Evolutionary conservation across 2,888 invertebrate genomes (phyloP).

Genomic region (Ischnus inquisitorius): DNA sequence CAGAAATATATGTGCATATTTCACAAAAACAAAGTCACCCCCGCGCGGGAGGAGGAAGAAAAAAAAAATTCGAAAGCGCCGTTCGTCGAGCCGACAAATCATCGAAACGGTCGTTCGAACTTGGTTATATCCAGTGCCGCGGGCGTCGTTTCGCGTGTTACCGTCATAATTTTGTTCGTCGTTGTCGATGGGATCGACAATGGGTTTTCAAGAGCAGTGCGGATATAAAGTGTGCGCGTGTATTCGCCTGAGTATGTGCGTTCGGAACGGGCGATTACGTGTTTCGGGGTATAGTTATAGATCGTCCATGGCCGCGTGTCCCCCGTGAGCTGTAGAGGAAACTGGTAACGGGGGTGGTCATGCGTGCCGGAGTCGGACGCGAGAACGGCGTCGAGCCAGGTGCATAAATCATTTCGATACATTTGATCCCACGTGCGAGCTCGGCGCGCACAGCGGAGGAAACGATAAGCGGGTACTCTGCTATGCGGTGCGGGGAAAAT

Average conservation of each 20-base stretch:
- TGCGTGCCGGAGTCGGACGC: constrained; percentile 59
- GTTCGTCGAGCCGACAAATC: constrained; percentile 49
- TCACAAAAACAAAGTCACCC: neutral
- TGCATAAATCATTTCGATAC: constrained; percentile 76
- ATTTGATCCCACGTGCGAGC: constrained; percentile 70
- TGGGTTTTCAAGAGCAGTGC: constrained; percentile 49
- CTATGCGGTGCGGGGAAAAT: constrained; percentile 36
- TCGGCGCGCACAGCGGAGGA: constrained; percentile 18
- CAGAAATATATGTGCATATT: neutral
- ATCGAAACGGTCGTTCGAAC: constrained; percentile 58
- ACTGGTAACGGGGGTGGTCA: constrained; percentile 64
- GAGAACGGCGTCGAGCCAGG: constrained; percentile 69
- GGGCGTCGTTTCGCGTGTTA: constrained; percentile 47
- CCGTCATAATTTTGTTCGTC: constrained; percentile 66
- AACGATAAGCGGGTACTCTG: constrained; percentile 54
- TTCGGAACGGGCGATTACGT: constrained; percentile 58
- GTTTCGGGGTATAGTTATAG: constrained; percentile 27
- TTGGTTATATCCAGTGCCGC: constrained; percentile 44
- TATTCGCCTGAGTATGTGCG: constrained; percentile 28
- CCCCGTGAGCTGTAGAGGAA: constrained; percentile 52
- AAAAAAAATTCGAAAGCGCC: constrained; percentile 24
- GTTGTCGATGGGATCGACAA: constrained; percentile 60
- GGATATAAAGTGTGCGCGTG: neutral
- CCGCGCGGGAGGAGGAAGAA: neutral
- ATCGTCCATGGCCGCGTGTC: constrained; percentile 4